Evolutionary conservation across 2,888 invertebrate genomes (phyloP).

Genomic region (Cataglyphis albicans): DNA sequence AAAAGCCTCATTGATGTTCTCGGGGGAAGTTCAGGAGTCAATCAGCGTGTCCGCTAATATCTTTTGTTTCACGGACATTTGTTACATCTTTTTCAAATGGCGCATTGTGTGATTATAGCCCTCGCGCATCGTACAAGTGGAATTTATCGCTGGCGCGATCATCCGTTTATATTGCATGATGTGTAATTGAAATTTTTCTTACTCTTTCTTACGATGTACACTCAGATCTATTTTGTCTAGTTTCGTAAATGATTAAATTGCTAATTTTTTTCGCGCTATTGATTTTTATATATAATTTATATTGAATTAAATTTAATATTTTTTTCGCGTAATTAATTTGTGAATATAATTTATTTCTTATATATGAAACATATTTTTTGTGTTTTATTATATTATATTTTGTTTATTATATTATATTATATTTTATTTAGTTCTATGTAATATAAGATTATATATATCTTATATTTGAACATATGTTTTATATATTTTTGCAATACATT

Average conservation of each 20-base stretch:
- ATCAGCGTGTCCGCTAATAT: constrained; percentile 21
- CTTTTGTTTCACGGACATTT: constrained; percentile 32
- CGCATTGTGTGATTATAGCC: constrained; percentile 12
- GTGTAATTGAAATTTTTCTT: constrained; percentile 21
- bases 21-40: constrained; percentile 14
- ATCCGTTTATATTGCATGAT: background rate
- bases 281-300: background rate
- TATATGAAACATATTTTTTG: too few species aligned
- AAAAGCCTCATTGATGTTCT: background rate
- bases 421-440: too few species aligned
- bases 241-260: background rate
- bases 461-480: background rate
- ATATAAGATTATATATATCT: background rate
- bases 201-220: background rate
- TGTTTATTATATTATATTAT: too few species aligned
- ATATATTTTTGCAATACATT: background rate
- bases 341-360: too few species aligned
- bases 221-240: background rate
- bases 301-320: too few species aligned
- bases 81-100: constrained; percentile 29
- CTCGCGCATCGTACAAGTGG: background rate
- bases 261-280: background rate
- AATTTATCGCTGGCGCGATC: background rate
- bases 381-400: too few species aligned
- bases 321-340: too few species aligned